Evolutionary conservation across 2,113 vertebrate genomes (phyloP).

Genomic region (Halichoerus grypus): DNA sequence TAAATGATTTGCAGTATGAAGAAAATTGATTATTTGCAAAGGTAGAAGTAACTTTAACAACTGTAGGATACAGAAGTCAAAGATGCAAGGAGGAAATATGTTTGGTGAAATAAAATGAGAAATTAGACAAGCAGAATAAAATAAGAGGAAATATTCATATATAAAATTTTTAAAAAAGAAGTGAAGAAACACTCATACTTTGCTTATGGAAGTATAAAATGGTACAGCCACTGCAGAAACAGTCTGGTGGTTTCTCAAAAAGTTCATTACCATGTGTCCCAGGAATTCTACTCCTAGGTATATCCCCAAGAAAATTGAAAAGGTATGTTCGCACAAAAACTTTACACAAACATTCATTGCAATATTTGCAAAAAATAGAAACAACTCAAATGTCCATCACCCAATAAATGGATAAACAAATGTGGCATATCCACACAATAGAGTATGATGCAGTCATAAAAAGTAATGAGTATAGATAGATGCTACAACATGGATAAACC

Average conservation of each 20-base stretch:
- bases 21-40: neutral
- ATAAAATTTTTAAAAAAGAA: neutral
- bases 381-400: neutral
- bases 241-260: neutral
- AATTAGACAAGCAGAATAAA: constrained; percentile 18
- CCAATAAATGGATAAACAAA: neutral
- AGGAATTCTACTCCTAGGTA: neutral
- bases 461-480: neutral
- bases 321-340: neutral
- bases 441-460: neutral
- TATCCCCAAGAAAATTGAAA: neutral
- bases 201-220: neutral
- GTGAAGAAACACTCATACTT: neutral
- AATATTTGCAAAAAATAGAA: neutral
- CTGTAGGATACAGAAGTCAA: neutral
- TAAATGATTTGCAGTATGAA: neutral
- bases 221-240: neutral
- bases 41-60: neutral
- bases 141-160: neutral
- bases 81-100: neutral
- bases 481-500: neutral
- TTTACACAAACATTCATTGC: neutral
- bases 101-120: neutral
- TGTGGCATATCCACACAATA: neutral
- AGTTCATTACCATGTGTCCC: neutral